Percentiles rank a stretch among this genome's conserved stretches.
Conservation (phyloP, 2,888 invertebrate species). For the Conops quadrifasciatus region DNA sequence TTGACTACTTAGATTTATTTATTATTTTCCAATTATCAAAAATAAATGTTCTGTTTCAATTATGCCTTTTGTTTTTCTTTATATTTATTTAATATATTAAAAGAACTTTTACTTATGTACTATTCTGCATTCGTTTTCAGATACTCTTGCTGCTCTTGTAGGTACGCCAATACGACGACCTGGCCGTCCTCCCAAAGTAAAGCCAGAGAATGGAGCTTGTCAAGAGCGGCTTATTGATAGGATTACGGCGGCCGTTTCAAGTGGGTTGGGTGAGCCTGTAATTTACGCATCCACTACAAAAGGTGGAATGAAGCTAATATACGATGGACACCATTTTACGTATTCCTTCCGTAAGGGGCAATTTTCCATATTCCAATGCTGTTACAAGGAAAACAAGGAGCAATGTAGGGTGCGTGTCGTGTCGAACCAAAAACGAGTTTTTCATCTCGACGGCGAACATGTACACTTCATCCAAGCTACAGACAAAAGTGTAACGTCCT, state of each 20-base stretch:
- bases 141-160: constrained; percentile 28
- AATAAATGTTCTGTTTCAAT: neutral
- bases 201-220: constrained; percentile 43
- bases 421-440: constrained; percentile 58
- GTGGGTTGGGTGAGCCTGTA: constrained; percentile 47
- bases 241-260: constrained; percentile 50
- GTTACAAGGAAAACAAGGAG: constrained; percentile 59
- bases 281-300: constrained; percentile 62
- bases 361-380: constrained; percentile 61
- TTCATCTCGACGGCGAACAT: constrained; percentile 59
- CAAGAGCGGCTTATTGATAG: constrained; percentile 52
- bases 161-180: constrained; percentile 49
- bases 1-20: neutral
- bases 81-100: neutral
- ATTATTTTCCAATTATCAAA: neutral
- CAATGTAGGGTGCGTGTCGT: constrained; percentile 61
- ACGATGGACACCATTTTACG: constrained; percentile 61
- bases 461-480: constrained; percentile 61
- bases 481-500: constrained; percentile 60
- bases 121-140: constrained; percentile 19
- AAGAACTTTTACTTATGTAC: constrained; percentile 13
- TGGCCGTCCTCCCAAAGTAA: constrained; percentile 54
- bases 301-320: constrained; percentile 62
- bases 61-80: neutral
- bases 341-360: constrained; percentile 60